phyloP scores from a whole-genome alignment of 1,140 invertebrate genomes.

The Acromyrmex echinatior region DNA sequence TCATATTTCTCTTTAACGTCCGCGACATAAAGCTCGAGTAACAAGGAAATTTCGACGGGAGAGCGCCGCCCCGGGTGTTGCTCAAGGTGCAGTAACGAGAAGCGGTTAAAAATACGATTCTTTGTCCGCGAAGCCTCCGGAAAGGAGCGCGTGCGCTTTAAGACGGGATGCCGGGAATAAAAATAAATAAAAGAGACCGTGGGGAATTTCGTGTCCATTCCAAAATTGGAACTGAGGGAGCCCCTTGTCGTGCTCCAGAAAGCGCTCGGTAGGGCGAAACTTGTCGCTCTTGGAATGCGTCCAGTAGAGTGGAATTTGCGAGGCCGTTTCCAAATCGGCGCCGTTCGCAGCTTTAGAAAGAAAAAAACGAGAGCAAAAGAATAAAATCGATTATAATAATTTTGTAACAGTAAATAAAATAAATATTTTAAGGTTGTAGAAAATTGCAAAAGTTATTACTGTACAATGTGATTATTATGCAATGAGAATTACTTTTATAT shows the following conservation, averaged over 20 bases:
- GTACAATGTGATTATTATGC: neutral
- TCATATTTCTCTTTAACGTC: constrained; percentile 70
- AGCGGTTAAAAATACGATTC: constrained; percentile 76
- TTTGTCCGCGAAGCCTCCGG: constrained; percentile 62
- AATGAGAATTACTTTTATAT: neutral
- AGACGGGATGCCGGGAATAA: constrained; percentile 11
- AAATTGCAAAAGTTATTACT: neutral
- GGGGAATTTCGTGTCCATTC: constrained; percentile 62
- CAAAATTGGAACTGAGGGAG: constrained; percentile 67
- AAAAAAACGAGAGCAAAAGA: neutral
- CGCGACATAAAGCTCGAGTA: constrained; percentile 58
- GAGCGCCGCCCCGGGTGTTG: neutral
- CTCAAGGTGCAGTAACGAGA: constrained; percentile 62
- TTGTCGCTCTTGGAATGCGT: constrained; percentile 7
- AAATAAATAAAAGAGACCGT: constrained; percentile 41
- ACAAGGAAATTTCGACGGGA: constrained; percentile 55
- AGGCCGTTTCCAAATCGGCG: neutral
- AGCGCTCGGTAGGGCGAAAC: neutral
- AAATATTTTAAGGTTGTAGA: neutral
- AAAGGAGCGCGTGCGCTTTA: constrained; percentile 45
- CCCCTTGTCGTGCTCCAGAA: neutral
- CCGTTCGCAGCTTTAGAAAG: neutral
- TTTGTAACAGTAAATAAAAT: neutral
- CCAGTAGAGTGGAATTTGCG: constrained; percentile 23
- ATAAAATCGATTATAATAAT: neutral